phyloP scores from a whole-genome alignment of 2,888 invertebrate genomes.

The Seladonia tumulorum region DNA sequence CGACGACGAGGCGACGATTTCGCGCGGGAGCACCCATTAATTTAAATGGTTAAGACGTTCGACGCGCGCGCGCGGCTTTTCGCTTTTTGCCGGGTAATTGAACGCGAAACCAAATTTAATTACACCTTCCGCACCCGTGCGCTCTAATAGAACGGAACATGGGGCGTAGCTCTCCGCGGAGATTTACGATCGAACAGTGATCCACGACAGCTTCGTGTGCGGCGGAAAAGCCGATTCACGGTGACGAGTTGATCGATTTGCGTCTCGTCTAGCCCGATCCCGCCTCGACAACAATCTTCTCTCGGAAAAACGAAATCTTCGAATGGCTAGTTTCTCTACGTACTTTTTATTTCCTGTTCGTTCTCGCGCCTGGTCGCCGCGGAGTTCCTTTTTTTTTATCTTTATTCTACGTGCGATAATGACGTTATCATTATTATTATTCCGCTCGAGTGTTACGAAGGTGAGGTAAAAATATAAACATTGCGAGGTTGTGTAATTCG shows the following conservation, averaged over 20 bases:
- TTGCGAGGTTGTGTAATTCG: background rate
- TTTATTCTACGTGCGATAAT: background rate
- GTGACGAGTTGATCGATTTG: constrained; percentile 13
- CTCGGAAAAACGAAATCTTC: background rate
- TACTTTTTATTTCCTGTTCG: background rate
- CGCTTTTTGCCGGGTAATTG: background rate
- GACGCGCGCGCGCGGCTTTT: background rate
- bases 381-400: background rate
- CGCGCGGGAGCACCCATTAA: background rate
- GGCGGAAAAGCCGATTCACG: background rate
- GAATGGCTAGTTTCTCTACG: background rate
- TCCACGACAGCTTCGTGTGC: background rate
- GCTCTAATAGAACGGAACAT: background rate
- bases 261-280: background rate
- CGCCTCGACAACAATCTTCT: background rate
- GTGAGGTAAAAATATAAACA: background rate
- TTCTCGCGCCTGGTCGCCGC: background rate
- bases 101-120: constrained; percentile 17
- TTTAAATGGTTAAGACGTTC: constrained; percentile 10
- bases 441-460: background rate
- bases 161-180: background rate
- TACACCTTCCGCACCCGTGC: background rate
- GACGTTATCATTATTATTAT: constrained; percentile 1
- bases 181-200: constrained; percentile 13
- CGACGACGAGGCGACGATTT: background rate